Evolutionary conservation across 1,140 invertebrate genomes (phyloP).

Genomic region (Neuroterus valhalla): DNA sequence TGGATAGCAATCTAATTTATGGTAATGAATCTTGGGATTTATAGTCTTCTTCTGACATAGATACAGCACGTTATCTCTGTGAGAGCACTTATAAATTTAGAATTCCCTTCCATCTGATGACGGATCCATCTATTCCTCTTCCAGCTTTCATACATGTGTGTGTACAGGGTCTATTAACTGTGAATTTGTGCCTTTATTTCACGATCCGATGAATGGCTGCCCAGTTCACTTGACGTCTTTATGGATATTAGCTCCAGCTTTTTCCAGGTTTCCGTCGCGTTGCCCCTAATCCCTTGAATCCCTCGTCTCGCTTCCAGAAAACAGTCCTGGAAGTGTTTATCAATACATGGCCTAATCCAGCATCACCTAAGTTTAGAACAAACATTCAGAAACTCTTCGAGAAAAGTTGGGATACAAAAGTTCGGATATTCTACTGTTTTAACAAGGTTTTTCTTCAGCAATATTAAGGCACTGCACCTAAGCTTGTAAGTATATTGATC

Average conservation of each 20-base stretch:
- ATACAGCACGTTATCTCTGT: slow-evolving; percentile 52
- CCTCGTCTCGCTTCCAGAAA: no score
- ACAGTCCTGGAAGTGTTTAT: no score
- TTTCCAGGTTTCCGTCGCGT: no score
- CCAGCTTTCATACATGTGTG: slow-evolving; percentile 29
- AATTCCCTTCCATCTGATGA: slow-evolving; percentile 58
- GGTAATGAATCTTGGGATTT: slow-evolving; percentile 68
- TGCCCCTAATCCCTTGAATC: no score
- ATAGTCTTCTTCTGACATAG: slow-evolving; percentile 67
- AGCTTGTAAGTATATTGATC: no score
- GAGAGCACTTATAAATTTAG: slow-evolving; percentile 65
- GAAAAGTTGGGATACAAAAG: no score
- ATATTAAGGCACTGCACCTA: no score
- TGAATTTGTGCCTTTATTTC: slow-evolving; percentile 56
- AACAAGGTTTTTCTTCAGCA: no score
- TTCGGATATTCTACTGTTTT: no score
- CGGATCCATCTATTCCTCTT: slow-evolving; percentile 55
- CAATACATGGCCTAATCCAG: no score
- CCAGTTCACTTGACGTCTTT: slow-evolving; percentile 59
- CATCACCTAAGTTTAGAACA: no score
- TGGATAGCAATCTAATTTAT: slow-evolving; percentile 68
- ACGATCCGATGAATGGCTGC: slow-evolving; percentile 59
- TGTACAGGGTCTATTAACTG: slow-evolving; percentile 29
- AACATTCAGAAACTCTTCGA: no score
- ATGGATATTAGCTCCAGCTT: slow-evolving; percentile 2